phyloP scores from a whole-genome alignment of 2,888 invertebrate species.

The Miltochrista miniata region DNA sequence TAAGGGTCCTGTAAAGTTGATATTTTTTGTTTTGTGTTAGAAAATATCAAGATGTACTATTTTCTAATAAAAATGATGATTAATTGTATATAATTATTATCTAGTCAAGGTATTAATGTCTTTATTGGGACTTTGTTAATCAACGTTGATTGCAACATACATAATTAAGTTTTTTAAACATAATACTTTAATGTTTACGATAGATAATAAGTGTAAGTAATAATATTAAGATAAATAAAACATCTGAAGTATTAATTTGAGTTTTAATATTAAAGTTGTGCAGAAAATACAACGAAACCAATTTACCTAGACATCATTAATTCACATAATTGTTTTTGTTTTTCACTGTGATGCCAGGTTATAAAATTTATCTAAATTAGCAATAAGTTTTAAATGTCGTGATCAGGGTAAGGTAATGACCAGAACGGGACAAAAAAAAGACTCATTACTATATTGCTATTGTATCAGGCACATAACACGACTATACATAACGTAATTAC shows the following conservation, averaged over 20 bases:
- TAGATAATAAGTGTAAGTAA: conserved; percentile 29
- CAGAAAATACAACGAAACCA: neutral
- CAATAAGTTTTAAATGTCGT: conserved; percentile 18
- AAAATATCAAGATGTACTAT: conserved; percentile 22
- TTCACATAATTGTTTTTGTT: conserved; percentile 53
- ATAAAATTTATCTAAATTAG: conserved; percentile 38
- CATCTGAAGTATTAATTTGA: conserved; percentile 32
- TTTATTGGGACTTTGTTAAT: conserved; percentile 19
- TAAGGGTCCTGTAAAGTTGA: too few species aligned
- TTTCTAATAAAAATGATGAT: conserved; percentile 21
- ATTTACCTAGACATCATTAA: conserved; percentile 43
- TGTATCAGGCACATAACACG: conserved; percentile 20
- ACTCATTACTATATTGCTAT: conserved; percentile 11
- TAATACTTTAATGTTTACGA: too few species aligned
- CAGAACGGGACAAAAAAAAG: conserved; percentile 14
- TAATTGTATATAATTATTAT: conserved; percentile 27
- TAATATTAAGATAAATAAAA: conserved; percentile 36
- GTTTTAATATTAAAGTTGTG: conserved; percentile 7
- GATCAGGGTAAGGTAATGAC: conserved; percentile 20
- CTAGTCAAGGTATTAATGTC: conserved; percentile 37
- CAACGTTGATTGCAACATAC: conserved; percentile 22
- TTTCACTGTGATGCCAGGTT: conserved; percentile 48
- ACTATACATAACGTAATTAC: conserved; percentile 21
- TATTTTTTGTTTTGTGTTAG: conserved; percentile 4
- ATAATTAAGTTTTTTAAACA: conserved; percentile 20